Percentiles rank a stretch among this genome's conserved stretches.
phyloP scores from a whole-genome alignment of 2,797 vertebrate species.

The Octomys mimax region DNA sequence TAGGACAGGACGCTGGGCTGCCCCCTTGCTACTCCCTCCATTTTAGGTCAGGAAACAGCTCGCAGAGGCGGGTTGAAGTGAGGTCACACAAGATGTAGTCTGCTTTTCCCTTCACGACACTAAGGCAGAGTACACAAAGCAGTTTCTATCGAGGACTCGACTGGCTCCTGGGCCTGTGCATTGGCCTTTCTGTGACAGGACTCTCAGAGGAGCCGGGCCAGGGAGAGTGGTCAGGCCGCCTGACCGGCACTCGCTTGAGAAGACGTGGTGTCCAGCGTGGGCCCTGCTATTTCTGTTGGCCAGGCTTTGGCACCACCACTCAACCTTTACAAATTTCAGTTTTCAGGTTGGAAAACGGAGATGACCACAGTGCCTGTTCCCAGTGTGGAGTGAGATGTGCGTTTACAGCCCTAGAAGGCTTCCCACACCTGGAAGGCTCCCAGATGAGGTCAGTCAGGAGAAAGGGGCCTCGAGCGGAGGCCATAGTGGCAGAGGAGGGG shows the following conservation, averaged over 20 bases:
- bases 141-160: not conserved
- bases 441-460: not conserved
- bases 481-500: not conserved
- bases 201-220: not conserved
- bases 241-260: not conserved
- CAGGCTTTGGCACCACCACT: not conserved
- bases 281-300: not conserved
- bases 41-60: not conserved
- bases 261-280: not conserved
- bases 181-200: not conserved
- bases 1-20: not conserved
- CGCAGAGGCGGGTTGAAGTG: not conserved
- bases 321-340: not conserved
- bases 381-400: not conserved
- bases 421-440: not conserved
- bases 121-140: not conserved
- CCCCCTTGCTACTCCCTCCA: not conserved
- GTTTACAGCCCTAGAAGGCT: not conserved
- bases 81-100: not conserved
- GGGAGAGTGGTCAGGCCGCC: too few relatives aligned
- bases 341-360: conserved; percentile 13
- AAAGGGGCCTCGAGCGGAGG: not conserved
- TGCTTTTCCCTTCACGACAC: not conserved
- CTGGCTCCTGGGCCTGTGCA: not conserved
- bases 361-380: not conserved